Evolutionary conservation across 2,797 vertebrate species (phyloP), one percentile per base, ranked within the genome.

Genomic region (Alauda arvensis): DNA sequence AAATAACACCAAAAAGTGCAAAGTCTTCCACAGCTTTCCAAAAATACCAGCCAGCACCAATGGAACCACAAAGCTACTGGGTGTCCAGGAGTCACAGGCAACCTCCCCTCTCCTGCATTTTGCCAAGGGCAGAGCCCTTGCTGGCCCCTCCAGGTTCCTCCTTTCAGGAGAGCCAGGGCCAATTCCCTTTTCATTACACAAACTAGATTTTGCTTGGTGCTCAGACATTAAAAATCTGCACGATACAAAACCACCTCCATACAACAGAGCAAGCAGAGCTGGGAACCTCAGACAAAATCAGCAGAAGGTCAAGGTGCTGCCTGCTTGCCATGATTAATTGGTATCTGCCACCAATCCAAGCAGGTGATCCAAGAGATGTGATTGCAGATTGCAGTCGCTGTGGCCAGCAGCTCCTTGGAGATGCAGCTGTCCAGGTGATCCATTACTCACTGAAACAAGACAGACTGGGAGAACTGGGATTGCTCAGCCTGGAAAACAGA

Each of bases 81-180:
- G 39, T 34, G 9, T 24, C 14, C 61, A 31, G 4, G 13, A 45
- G 25, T 21, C 8, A 0, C 26, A 19, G 4, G 2, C 61, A 18
- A 14, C 43, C 37, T 62, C n/a, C 31, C 25, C 17, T 42, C 33
- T 60, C 74, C 84, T 18, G 39, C 40, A 10, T 10, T 67, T 74
- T 3, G 3, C 33, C 1, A 6, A 33, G 45, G 72, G 45, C 51
- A 37, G 42, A 62, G 52, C 31, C 79, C 57, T 65, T 1, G 0
- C 43, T 83, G 61, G 39, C 60, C 60, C 17, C 33, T 25, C 40
- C 6, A 4, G 8, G 14, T 71, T 55, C 67, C 80, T 82, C 77
- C 70, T 40, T 76, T 39, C 24, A n/a, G 67, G 57, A 63, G 10
- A 70, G 60, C 56, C 3, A 0, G 33, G 52, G 37, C 61, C 45